Conservation (phyloP, 2,797 vertebrate species). For the Cephalopachus bancanus region DNA sequence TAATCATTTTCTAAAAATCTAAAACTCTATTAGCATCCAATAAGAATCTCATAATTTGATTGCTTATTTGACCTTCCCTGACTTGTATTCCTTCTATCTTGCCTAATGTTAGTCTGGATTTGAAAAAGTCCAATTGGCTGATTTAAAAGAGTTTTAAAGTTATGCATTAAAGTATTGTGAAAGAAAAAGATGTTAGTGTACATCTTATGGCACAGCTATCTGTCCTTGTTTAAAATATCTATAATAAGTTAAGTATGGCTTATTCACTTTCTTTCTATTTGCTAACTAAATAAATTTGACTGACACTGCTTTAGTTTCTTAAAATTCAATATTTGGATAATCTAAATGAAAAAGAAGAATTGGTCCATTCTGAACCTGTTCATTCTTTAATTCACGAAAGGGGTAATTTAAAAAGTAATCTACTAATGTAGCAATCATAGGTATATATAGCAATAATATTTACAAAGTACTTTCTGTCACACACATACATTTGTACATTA, state of each 20-base stretch:
- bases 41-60: conserved; percentile 87
- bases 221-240: conserved; percentile 85
- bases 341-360: conserved; percentile 70
- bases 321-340: conserved; percentile 75
- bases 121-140: conserved; percentile 85
- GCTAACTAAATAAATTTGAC: conserved; percentile 75
- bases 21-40: conserved; percentile 83
- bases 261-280: conserved; percentile 81
- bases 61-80: conserved; percentile 86
- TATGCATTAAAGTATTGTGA: conserved; percentile 85
- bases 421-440: background rate
- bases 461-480: conserved; percentile 10
- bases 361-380: conserved; percentile 68
- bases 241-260: conserved; percentile 75
- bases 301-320: conserved; percentile 66
- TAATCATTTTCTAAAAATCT: conserved; percentile 79
- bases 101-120: conserved; percentile 81
- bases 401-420: conserved; percentile 4
- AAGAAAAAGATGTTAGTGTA: conserved; percentile 84
- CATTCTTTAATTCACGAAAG: conserved; percentile 10
- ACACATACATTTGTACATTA: background rate
- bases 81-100: conserved; percentile 85
- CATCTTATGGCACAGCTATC: conserved; percentile 85
- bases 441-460: background rate
- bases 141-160: conserved; percentile 87